Evolutionary conservation across 2,888 invertebrate species (phyloP).

Genomic region (Acleris sparsana): DNA sequence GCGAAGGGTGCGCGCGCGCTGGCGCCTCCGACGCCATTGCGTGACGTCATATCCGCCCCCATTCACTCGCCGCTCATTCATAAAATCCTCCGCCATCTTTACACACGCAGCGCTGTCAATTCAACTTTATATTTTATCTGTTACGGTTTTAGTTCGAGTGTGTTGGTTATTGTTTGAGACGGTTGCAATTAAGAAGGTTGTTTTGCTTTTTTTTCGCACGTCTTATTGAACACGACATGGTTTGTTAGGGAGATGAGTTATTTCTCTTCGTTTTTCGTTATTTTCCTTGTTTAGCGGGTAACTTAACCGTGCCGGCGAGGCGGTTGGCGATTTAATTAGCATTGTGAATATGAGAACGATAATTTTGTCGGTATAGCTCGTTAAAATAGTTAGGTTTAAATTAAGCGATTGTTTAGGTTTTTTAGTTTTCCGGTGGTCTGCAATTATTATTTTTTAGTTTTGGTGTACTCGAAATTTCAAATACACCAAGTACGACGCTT

Average conservation of each 20-base stretch:
- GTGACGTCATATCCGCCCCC: constrained; percentile 71
- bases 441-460: neutral
- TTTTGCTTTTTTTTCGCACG: constrained; percentile 30
- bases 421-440: neutral
- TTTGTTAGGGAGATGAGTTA: constrained; percentile 35
- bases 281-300: constrained; percentile 16
- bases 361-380: neutral
- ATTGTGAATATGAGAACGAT: constrained; percentile 1
- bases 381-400: neutral
- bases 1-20: constrained; percentile 63
- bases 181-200: constrained; percentile 25
- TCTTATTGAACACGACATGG: constrained; percentile 23
- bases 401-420: neutral
- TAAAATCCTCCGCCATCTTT: constrained; percentile 47
- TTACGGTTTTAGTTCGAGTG: neutral
- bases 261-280: constrained; percentile 16
- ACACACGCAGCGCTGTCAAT: neutral
- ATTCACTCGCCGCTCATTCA: constrained; percentile 72
- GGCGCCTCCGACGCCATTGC: constrained; percentile 51
- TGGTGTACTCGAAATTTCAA: too few species aligned
- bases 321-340: constrained; percentile 5
- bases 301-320: constrained; percentile 9
- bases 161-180: neutral
- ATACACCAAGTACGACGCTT: too few species aligned
- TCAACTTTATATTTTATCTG: neutral